Base-by-base conservation (phyloP, 2,113 vertebrate species). In the Grallaria varia region DNA sequence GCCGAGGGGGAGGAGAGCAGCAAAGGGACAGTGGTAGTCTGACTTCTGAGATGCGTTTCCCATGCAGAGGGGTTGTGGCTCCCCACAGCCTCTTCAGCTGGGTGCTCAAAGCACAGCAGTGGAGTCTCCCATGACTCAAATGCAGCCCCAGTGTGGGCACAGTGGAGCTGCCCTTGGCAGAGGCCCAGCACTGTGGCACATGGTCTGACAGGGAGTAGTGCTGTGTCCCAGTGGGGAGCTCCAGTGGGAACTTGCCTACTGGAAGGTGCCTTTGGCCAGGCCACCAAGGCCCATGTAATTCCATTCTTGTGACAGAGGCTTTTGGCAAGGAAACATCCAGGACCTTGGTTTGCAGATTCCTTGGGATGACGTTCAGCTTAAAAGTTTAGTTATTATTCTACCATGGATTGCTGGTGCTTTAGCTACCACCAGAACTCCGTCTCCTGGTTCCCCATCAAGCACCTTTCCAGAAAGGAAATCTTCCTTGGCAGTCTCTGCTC, bases 111-210 rank as follows among this genome's bases (percentile, higher is more conserved):
- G 45, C 5, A 1, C 45, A 33, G 50, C 76, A 25, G 14, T 8
- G 0, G 0, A 31, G 67, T 56, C 6, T n/a, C 69, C 16, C 24
- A 8, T 0, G 1, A 33, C 60, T 39, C 24, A 31, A 33, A 90
- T 37, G 31, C 68, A 60, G 9, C 27, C 14, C 24, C 3, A 8
- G 21, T 14, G 23, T 0, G 6, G 37, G 31, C 0, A 0, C 45
- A 12, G 55, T 24, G 37, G 40, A 49, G 47, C 69, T 77, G 72
- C 73, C 1, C 0, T 8, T 25, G 27, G n/a, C n/a, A 40, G 81
- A 37, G 27, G 25, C 39, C 35, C 75, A 59, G 68, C 50, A 8
- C 75, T 6, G 0, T 6, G 10, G 71, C 60, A 42, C 21, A 4
- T 6, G 30, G 27, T 13, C 33, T 83, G 52, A 31, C 16, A 39